Conservation (phyloP, 1,140 invertebrate species). For the Hypothenemus hampei region DNA sequence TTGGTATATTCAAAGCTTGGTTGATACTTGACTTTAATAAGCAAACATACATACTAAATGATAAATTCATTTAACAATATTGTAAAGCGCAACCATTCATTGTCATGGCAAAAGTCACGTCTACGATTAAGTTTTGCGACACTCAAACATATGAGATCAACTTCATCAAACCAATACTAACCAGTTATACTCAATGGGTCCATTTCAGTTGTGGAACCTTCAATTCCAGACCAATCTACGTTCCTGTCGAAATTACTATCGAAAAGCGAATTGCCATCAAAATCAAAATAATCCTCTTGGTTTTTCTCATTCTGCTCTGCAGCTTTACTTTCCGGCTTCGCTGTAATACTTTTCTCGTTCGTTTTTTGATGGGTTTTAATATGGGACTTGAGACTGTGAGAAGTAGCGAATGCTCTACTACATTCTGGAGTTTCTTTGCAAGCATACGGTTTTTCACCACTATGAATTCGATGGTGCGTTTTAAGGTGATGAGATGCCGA, state of each 20-base stretch:
- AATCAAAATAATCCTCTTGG: conserved; percentile 23
- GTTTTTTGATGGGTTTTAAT: conserved; percentile 51
- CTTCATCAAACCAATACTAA: too few species aligned
- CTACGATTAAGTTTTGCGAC: too few species aligned
- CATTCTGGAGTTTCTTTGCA: conserved; percentile 65
- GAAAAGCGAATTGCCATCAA: conserved; percentile 29
- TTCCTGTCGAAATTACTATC: conserved; percentile 20
- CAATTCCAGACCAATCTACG: conserved; percentile 30
- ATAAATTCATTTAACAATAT: too few species aligned
- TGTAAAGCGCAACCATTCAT: too few species aligned
- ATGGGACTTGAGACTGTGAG: conserved; percentile 76
- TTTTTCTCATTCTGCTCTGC: neutral
- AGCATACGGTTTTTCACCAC: conserved; percentile 70
- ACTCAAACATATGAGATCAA: too few species aligned
- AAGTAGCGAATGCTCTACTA: conserved; percentile 68
- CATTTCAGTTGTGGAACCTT: too few species aligned
- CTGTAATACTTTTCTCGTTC: neutral
- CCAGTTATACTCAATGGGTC: too few species aligned
- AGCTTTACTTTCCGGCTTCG: neutral
- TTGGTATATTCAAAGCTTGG: too few species aligned
- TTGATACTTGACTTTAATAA: too few species aligned
- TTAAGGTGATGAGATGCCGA: conserved; percentile 91
- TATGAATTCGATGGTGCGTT: conserved; percentile 71
- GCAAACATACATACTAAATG: too few species aligned
- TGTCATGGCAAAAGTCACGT: too few species aligned